Conservation (phyloP, 1,140 invertebrate species). For the Neuroterus valhalla region DNA sequence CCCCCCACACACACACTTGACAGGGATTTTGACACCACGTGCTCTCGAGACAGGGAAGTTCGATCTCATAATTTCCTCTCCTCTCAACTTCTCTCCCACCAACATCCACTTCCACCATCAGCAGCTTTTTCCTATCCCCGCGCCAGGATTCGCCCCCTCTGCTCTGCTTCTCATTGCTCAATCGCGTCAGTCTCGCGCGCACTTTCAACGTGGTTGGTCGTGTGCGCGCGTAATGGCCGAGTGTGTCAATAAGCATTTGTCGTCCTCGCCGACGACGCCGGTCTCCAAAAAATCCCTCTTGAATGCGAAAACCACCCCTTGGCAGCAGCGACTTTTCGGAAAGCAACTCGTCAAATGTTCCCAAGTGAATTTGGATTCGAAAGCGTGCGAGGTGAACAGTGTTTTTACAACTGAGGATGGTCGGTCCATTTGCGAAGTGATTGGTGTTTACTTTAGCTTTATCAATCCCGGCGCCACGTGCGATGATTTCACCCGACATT, state of each 20-base stretch:
- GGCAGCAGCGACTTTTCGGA: conserved; percentile 71
- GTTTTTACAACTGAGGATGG: conserved; percentile 56
- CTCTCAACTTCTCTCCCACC: too few species aligned
- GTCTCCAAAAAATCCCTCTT: conserved; percentile 35
- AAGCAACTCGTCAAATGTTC: conserved; percentile 67
- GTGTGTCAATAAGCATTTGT: conserved; percentile 39
- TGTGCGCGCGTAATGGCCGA: conserved; percentile 53
- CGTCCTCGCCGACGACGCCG: conserved; percentile 29
- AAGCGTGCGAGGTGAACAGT: conserved; percentile 53
- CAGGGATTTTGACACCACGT: conserved; percentile 27
- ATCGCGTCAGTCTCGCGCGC: conserved; percentile 19
- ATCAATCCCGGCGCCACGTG: conserved; percentile 76
- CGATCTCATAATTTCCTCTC: not conserved
- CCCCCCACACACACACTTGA: conserved; percentile 13
- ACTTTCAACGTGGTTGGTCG: conserved; percentile 31
- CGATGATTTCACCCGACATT: conserved; percentile 80
- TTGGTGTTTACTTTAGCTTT: conserved; percentile 84
- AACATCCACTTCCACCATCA: not conserved
- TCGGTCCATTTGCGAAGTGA: conserved; percentile 77
- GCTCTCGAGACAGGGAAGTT: not conserved
- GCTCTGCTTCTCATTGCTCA: not conserved
- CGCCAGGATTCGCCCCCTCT: not conserved
- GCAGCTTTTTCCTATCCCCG: not conserved
- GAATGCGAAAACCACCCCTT: conserved; percentile 47
- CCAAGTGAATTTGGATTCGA: conserved; percentile 56